Evolutionary conservation across 2,113 vertebrate species (phyloP).

Genomic region (Todiramphus saurophagus): DNA sequence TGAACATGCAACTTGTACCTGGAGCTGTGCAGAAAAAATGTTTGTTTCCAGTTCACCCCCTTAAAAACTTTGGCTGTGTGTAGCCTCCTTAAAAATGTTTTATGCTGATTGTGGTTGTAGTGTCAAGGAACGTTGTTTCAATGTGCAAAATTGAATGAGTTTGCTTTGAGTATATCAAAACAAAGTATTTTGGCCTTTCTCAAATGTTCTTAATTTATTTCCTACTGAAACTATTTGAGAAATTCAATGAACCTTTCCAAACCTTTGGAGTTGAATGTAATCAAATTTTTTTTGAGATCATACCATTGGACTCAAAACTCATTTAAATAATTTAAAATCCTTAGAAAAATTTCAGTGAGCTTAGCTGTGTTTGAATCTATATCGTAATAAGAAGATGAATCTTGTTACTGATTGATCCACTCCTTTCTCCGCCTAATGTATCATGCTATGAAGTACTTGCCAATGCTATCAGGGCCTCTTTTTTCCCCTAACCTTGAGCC

Average conservation of each 20-base stretch:
- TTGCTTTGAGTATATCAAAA: background rate
- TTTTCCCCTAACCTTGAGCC: background rate
- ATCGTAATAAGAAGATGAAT: background rate
- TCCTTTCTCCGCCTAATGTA: background rate
- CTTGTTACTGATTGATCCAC: background rate
- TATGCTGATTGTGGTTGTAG: background rate
- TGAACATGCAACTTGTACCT: background rate
- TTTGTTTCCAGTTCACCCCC: background rate
- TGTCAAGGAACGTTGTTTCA: background rate
- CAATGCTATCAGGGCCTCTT: background rate
- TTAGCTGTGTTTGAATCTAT: background rate
- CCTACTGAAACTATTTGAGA: background rate
- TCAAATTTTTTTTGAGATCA: background rate
- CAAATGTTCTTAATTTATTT: background rate
- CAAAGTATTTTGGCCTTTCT: background rate
- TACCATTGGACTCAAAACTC: background rate
- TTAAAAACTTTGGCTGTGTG: background rate
- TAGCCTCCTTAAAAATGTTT: background rate
- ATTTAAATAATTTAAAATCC: background rate
- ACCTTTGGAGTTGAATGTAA: accelerated
- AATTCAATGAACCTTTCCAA: background rate
- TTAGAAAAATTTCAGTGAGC: background rate
- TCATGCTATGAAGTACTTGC: background rate
- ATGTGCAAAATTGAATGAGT: background rate
- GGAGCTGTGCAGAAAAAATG: background rate